A percentile compares a stretch with the other conserved stretches of the same genome.
These are phyloP conservation scores for Montipora capitata DNA, from an alignment of 92 coral and sea anemone species.

Conservation along the genomic window DNA sequence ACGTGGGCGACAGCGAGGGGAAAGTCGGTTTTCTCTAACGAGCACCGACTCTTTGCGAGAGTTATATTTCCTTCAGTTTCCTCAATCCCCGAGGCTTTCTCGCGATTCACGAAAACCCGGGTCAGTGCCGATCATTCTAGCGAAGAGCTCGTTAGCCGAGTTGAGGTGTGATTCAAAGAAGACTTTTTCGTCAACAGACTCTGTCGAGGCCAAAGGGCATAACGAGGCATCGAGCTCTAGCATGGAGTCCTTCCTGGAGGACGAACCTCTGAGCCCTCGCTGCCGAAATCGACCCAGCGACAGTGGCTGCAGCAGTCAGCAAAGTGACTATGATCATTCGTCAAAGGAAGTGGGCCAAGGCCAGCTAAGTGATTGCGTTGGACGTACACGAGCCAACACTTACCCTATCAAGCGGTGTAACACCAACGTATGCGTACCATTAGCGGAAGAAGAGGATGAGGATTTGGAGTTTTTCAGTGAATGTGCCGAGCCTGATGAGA, in stretches of 20 bases:
- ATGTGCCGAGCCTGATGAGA: slow-evolving; percentile 50
- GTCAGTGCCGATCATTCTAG: slow-evolving; percentile 36
- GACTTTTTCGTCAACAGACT: slow-evolving; percentile 45
- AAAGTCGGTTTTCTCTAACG: slow-evolving; percentile 58
- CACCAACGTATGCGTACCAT: slow-evolving; percentile 72
- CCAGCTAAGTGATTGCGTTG: slow-evolving; percentile 49
- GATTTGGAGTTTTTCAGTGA: slow-evolving; percentile 61
- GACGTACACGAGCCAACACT: slow-evolving; percentile 43
- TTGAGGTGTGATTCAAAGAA: slow-evolving; percentile 54
- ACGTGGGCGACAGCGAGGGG: slow-evolving; percentile 79
- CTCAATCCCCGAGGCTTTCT: slow-evolving; percentile 73
- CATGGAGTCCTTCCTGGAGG: slow-evolving; percentile 86
- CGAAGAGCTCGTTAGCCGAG: slow-evolving; percentile 34
- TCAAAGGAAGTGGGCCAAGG: slow-evolving; percentile 50
- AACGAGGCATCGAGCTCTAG: slow-evolving; percentile 81
- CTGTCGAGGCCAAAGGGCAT: not conserved
- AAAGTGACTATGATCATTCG: slow-evolving; percentile 82
- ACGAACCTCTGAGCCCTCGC: slow-evolving; percentile 87
- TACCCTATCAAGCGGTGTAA: slow-evolving; percentile 23
- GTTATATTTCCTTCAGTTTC: slow-evolving; percentile 74
- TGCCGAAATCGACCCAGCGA: slow-evolving; percentile 78
- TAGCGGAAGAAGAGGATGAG: slow-evolving; percentile 90
- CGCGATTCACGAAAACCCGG: slow-evolving; percentile 39
- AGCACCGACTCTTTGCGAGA: slow-evolving; percentile 91
- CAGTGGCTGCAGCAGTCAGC: slow-evolving; percentile 92